Evolutionary conservation across 2,797 vertebrate species (phyloP).

Genomic region (Poecile montanus): DNA sequence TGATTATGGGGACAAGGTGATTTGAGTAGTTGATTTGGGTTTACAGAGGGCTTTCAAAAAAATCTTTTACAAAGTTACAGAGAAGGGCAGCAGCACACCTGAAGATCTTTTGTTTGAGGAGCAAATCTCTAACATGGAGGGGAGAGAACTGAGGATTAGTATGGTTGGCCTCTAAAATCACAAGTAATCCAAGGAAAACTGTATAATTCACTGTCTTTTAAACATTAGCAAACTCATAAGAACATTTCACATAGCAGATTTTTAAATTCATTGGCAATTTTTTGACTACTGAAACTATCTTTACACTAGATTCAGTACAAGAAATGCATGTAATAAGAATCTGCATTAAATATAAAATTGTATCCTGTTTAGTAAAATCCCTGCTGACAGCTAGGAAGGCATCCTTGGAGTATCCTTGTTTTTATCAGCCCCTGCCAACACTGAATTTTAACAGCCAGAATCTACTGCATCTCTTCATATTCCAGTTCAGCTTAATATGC

Average conservation of each 20-base stretch:
- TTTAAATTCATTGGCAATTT: not conserved
- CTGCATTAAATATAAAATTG: not conserved
- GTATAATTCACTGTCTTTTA: not conserved
- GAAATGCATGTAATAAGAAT: not conserved
- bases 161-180: not conserved
- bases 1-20: not conserved
- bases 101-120: not conserved
- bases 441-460: too few species aligned
- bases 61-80: accelerated
- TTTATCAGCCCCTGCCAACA: not conserved
- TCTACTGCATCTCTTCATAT: too few species aligned
- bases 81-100: not conserved
- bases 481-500: too few species aligned
- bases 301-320: not conserved
- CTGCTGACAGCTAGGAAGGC: not conserved
- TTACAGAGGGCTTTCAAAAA: not conserved
- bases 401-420: not conserved
- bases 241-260: not conserved
- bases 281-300: not conserved
- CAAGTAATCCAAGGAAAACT: not conserved
- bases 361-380: not conserved
- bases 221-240: not conserved
- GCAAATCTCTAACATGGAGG: not conserved
- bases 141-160: not conserved
- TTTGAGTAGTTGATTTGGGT: not conserved